Conservation (phyloP, 1,140 invertebrate species). For the Pogonognathellus flavescens region DNA sequence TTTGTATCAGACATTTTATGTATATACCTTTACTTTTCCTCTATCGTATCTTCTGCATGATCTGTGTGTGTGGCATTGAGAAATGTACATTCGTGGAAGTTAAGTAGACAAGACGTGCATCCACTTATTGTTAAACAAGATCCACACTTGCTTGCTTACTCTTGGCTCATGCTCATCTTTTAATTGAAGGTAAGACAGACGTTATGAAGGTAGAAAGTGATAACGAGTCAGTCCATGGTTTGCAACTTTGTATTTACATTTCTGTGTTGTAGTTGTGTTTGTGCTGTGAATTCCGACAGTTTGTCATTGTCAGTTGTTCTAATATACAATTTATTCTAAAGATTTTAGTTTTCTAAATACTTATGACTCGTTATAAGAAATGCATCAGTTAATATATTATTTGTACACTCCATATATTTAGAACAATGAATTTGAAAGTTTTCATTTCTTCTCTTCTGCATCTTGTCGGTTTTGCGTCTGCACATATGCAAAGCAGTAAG, state of each 20-base stretch:
- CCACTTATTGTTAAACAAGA: constrained; percentile 32
- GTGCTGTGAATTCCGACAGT: not conserved
- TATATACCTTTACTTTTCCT: no score
- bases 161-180: constrained; percentile 8
- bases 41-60: not conserved
- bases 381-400: no score
- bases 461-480: not conserved
- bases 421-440: constrained; percentile 9
- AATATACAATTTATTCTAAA: not conserved
- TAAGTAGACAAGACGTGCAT: constrained; percentile 6
- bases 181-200: not conserved
- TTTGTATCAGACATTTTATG: no score
- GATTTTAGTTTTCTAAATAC: no score
- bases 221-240: not conserved
- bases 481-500: constrained; percentile 21
- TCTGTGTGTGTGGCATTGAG: constrained; percentile 24
- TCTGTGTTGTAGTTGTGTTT: not conserved
- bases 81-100: not conserved
- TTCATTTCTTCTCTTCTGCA: constrained; percentile 24
- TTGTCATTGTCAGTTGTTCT: not conserved
- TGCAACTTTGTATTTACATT: not conserved
- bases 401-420: no score
- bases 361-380: no score
- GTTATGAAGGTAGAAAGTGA: constrained; percentile 27
- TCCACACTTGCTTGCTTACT: not conserved